A percentile compares a stretch with the other conserved stretches of the same genome.
These are phyloP conservation scores for Gymnobelideus leadbeateri DNA, from an alignment of 2,113 vertebrate genomes.

Conservation along the genomic window DNA sequence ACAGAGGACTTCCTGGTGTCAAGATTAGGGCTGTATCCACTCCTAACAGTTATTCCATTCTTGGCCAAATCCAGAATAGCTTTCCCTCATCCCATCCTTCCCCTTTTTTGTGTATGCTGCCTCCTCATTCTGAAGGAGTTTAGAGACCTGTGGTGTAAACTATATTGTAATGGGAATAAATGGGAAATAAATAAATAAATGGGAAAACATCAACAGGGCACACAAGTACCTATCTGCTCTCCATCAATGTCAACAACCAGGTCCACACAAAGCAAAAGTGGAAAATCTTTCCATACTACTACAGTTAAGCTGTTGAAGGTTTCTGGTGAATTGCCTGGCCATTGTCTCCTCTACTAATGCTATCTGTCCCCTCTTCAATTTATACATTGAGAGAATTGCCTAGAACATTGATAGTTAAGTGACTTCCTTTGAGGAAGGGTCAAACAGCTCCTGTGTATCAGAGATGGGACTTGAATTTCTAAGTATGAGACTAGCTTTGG, in stretches of 20 bases:
- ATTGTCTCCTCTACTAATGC: neutral
- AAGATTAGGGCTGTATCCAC: neutral
- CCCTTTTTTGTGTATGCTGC: neutral
- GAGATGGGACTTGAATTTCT: neutral
- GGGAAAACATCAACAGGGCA: neutral
- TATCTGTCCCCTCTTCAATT: neutral
- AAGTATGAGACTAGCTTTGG: neutral
- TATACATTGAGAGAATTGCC: neutral
- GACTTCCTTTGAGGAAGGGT: neutral
- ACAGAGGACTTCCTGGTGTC: neutral
- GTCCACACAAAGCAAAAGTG: neutral
- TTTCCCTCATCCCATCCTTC: neutral
- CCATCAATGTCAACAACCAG: neutral
- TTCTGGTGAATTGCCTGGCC: neutral
- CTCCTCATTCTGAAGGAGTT: neutral
- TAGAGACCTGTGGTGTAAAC: neutral
- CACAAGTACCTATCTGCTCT: neutral
- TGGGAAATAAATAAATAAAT: neutral
- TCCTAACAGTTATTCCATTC: neutral
- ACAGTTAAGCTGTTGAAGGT: neutral
- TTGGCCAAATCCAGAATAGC: neutral
- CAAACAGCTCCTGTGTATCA: neutral
- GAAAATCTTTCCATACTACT: neutral
- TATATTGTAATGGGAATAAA: too few species aligned
- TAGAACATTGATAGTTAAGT: neutral